Percentiles rank a stretch among this genome's conserved stretches.
phyloP scores from a whole-genome alignment of 1,140 invertebrate genomes.

The Neuroterus valhalla region DNA sequence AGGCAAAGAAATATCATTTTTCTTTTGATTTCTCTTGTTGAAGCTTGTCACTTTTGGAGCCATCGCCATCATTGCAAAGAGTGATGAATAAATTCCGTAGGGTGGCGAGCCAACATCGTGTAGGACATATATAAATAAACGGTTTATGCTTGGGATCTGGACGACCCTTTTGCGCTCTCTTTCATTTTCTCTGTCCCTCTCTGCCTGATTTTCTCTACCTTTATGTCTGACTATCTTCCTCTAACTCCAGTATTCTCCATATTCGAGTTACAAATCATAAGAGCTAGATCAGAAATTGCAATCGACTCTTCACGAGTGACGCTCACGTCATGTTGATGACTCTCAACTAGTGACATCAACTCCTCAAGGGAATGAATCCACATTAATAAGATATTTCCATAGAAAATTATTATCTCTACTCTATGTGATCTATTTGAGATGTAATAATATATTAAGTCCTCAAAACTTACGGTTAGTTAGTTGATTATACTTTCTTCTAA shows the following conservation, averaged over 20 bases:
- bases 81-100: conserved; percentile 63
- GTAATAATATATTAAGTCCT: too few relatives aligned
- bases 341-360: not conserved
- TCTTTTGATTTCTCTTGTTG: not conserved
- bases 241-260: conserved; percentile 43
- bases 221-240: conserved; percentile 46
- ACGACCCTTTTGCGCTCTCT: conserved; percentile 53
- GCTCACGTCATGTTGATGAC: not conserved
- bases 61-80: not conserved
- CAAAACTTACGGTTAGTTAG: too few relatives aligned
- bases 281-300: conserved; percentile 70
- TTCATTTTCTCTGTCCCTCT: conserved; percentile 49
- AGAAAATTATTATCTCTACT: too few relatives aligned
- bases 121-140: conserved; percentile 74
- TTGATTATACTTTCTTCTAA: too few relatives aligned
- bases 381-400: not conserved
- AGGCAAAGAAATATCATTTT: too few relatives aligned
- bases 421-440: too few relatives aligned
- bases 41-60: not conserved
- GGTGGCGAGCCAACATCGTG: conserved; percentile 58
- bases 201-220: conserved; percentile 47
- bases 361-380: not conserved
- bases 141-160: conserved; percentile 66
- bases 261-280: conserved; percentile 73
- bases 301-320: conserved; percentile 53